These are phyloP conservation scores for Saguinus imperator DNA, from an alignment of 2,113 vertebrate species.

Conservation along the genomic window DNA sequence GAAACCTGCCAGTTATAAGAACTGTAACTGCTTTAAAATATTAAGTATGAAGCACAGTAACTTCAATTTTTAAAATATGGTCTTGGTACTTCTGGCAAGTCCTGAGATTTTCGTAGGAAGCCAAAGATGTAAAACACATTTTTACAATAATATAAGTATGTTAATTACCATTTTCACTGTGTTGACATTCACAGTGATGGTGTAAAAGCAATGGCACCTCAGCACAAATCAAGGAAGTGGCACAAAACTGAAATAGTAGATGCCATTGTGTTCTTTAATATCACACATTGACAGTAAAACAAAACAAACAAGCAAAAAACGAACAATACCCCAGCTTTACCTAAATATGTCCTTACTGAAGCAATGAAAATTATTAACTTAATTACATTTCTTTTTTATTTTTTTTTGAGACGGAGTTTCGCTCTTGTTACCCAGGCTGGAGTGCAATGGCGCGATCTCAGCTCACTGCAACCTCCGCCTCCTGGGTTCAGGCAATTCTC, in stretches of 20 bases:
- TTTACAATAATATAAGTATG: background rate
- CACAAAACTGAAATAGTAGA: background rate
- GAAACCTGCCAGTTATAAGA: background rate
- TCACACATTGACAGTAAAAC: background rate
- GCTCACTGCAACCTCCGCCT: no score
- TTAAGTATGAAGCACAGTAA: background rate
- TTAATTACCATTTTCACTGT: background rate
- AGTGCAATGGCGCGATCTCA: no score
- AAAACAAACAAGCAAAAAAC: background rate
- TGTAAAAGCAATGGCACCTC: rapidly evolving
- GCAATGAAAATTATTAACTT: background rate
- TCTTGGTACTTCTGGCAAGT: background rate
- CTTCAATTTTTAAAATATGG: background rate
- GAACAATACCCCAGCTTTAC: no score
- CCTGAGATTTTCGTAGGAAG: no score
- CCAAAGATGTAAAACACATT: background rate
- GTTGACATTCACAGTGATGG: background rate
- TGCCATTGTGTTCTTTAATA: background rate
- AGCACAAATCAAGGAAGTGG: background rate
- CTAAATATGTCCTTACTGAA: background rate
- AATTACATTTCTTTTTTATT: background rate
- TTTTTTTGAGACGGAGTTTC: no score
- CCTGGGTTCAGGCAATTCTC: no score
- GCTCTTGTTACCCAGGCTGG: no score
- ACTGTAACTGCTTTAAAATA: background rate